Conservation (phyloP, 2,797 vertebrate genomes). For the Neosalanx taihuensis region DNA sequence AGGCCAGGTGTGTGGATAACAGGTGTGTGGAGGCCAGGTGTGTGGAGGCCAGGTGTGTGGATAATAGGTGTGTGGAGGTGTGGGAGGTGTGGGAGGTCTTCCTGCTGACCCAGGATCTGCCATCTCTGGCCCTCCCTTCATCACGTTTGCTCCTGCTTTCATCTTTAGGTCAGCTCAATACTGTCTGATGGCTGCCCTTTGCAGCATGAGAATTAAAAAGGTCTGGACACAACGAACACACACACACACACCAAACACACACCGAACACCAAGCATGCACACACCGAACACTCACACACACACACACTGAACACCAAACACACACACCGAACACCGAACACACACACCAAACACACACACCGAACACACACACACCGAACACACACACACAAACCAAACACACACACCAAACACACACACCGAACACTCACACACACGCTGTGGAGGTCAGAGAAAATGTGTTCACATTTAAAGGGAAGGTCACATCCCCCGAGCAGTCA, state of each 20-base stretch:
- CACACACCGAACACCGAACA: background rate
- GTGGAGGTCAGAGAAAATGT: conserved; percentile 51
- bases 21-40: background rate
- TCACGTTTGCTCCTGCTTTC: conserved; percentile 68
- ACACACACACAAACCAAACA: conserved; percentile 1
- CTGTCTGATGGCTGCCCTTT: conserved; percentile 76
- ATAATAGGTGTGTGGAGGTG: background rate
- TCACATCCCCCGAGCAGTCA: conserved; percentile 29
- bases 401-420: conserved; percentile 26
- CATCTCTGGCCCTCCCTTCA: conserved; percentile 53
- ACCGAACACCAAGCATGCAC: background rate
- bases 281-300: background rate
- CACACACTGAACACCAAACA: background rate
- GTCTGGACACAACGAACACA: conserved; percentile 40
- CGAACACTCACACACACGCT: conserved; percentile 41
- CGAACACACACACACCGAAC: conserved; percentile 4
- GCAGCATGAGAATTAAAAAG: conserved; percentile 57
- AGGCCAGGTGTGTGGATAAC: no score
- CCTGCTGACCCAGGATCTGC: background rate
- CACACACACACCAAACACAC: background rate
- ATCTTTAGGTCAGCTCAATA: conserved; percentile 73
- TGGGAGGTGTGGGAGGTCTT: background rate
- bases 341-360: background rate
- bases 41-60: conserved; percentile 3
- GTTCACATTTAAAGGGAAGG: conserved; percentile 28